Conservation (phyloP, 2,888 invertebrate species). For the Dynastes tityus region DNA sequence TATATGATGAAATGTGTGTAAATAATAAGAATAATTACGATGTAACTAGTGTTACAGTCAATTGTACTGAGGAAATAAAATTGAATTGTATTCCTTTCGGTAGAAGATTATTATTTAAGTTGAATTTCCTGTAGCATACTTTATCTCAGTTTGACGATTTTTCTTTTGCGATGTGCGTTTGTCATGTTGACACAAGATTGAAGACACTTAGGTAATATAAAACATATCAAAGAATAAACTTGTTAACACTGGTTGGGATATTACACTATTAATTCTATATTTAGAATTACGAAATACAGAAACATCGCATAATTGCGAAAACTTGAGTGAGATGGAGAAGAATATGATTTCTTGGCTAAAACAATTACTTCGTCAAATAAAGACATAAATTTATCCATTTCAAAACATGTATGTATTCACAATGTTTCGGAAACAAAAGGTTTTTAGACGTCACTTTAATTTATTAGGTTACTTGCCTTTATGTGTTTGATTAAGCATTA, state of each 20-base stretch:
- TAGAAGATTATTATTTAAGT: too few species aligned
- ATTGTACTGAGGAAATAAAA: too few species aligned
- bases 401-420: not conserved
- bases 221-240: too few species aligned
- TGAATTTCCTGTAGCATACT: too few species aligned
- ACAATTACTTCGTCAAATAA: not conserved
- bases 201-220: too few species aligned
- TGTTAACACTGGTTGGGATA: not conserved
- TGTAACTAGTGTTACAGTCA: too few species aligned
- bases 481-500: not conserved
- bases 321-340: not conserved
- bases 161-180: too few species aligned
- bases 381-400: not conserved
- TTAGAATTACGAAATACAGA: not conserved
- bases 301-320: not conserved
- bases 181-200: too few species aligned
- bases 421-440: constrained; percentile 11
- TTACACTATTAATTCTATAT: not conserved
- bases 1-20: too few species aligned
- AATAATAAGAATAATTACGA: too few species aligned
- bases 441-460: not conserved
- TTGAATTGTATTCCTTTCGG: too few species aligned
- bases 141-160: too few species aligned
- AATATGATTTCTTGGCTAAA: not conserved
- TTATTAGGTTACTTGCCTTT: not conserved